A percentile compares a stretch with the other conserved stretches of the same genome.
phyloP scores from a whole-genome alignment of 2,113 vertebrate species.

The Rynchops niger region DNA sequence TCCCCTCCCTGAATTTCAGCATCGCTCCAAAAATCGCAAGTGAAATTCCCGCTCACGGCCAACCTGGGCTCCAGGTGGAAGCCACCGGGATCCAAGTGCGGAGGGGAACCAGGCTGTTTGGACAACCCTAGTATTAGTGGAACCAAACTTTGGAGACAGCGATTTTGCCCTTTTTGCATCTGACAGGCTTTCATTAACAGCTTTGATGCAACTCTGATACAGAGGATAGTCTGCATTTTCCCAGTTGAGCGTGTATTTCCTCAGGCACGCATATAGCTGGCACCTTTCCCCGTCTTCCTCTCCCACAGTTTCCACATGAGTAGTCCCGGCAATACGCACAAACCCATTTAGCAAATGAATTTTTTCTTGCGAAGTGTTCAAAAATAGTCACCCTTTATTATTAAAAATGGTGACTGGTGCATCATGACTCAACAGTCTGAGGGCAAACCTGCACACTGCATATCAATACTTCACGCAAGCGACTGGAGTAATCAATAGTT shows the following conservation, averaged over 20 bases:
- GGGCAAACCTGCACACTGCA: neutral
- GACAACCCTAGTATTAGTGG: rapidly evolving
- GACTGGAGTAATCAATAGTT: neutral
- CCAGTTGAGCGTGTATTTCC: neutral
- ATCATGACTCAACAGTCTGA: neutral
- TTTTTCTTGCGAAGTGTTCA: constrained; percentile 13
- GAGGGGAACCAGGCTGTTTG: neutral
- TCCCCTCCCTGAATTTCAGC: neutral
- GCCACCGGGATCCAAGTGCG: rapidly evolving
- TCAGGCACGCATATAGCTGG: neutral
- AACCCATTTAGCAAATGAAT: constrained; percentile 55
- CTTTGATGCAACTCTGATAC: neutral
- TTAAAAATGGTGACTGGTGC: constrained; percentile 1
- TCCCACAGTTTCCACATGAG: neutral
- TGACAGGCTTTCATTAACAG: neutral
- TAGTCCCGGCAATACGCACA: neutral
- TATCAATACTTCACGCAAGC: neutral
- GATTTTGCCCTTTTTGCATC: neutral
- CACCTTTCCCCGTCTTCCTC: neutral
- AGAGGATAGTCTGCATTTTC: neutral
- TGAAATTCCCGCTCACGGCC: neutral
- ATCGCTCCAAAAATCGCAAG: neutral
- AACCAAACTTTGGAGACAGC: neutral
- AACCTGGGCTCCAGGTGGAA: rapidly evolving
- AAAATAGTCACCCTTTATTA: constrained; percentile 17